Base-by-base conservation (phyloP, 2,797 vertebrate genomes). In the Sebastiscus albofasciatus region DNA sequence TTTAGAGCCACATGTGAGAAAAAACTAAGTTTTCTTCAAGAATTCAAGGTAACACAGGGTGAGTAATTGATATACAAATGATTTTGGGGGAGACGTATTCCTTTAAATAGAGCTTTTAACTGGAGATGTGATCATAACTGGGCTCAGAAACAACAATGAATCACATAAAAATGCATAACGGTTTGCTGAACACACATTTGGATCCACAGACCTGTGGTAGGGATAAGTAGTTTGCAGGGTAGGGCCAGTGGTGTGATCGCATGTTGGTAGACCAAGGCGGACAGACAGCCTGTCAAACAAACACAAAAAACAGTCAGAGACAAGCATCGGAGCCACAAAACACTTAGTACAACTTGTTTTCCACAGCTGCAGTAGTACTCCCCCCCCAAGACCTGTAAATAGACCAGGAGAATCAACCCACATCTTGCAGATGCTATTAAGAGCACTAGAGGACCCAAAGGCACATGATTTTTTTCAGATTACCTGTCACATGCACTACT, bases 211-310 rank as follows among this genome's bases (percentile, higher is more conserved):
- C 92, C 99, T 97, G 96, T 95, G 84, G 97, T 96, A 60, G 99
- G 99, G 93, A 99, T 98, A 79, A 99, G 96, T 70, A 99, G 96
- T 89, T 98, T 99, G 94, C 99, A 99, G 82, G 99, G 98, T 79
- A 99, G 93, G 61, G 99, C 98, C 95, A 99, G 92, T 0, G 98
- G 98, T 11, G 97, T 99, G 95, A 99, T 98, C 49, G 98, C 98
- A 90, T 99, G 99, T 93, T 99, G 99, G 94, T 99, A 99, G 65
- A 99, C 99, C 94, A 99, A 91, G 1, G 99, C 98, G 0, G 98
- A 99, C 31, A 99, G 95, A 75, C 97, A 99, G 54, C 98, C 99
- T 99, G 91, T 16, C 33, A 52, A 65, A 77, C 5, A 87, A 3
- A 93, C 46, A 86, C 10, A 78, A 36, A 20, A 82, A 52, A 77